Percentiles rank a stretch among this genome's conserved stretches.
Evolutionary conservation across 2,797 vertebrate genomes (phyloP).

Genomic region (Myotis vivesi): DNA sequence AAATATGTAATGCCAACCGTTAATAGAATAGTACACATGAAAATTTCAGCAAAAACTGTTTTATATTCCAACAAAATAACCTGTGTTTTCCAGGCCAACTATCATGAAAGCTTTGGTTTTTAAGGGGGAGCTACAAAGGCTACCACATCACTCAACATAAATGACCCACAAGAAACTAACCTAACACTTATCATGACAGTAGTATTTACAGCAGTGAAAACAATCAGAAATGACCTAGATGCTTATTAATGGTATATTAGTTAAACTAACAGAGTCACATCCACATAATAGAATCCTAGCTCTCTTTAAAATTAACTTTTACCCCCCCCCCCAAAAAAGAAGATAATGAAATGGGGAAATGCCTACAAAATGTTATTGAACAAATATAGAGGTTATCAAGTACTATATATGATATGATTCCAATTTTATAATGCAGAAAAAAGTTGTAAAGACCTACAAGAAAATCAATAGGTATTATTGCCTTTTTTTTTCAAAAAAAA

Average conservation of each 20-base stretch:
- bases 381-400: neutral
- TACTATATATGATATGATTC: neutral
- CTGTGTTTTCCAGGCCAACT: neutral
- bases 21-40: neutral
- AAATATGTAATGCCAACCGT: neutral
- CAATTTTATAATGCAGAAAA: neutral
- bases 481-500: neutral
- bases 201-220: neutral
- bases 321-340: too few species aligned
- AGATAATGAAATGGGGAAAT: neutral
- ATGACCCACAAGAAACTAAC: neutral
- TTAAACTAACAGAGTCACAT: neutral
- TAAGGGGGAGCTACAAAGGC: neutral
- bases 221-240: neutral
- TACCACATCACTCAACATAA: neutral
- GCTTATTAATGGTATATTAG: neutral
- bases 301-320: conserved; percentile 14
- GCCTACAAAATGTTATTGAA: neutral
- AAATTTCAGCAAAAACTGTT: neutral
- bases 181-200: neutral
- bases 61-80: neutral
- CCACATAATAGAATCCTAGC: neutral
- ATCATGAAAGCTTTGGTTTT: conserved; percentile 1
- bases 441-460: neutral
- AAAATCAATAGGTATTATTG: neutral